Evolutionary conservation across 2,888 invertebrate genomes (phyloP), one percentile per base, ranked within the genome.

Genomic region (Dicycla oo): DNA sequence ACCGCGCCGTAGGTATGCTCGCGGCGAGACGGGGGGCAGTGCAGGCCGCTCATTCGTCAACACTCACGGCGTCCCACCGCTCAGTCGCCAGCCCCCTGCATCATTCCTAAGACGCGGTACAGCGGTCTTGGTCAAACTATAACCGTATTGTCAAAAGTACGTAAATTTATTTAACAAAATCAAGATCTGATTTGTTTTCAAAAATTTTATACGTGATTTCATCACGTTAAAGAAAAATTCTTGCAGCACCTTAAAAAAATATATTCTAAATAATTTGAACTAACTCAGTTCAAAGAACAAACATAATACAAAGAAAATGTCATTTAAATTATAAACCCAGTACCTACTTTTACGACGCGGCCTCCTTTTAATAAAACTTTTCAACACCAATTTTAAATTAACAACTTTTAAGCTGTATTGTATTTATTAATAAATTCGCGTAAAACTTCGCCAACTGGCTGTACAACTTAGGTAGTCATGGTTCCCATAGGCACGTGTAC

Each of bases 401-500:
- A 53, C 57, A 75, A 63, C 65, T 82, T 73, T 75, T 75, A 78
- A 78, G 77, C 68, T 79, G 65, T 78, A 83, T 78, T 85, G 57
- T 76, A 76, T 84, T 86, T 76, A 76, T 84, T 86, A 81, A 85
- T 85, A 83, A 80, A 86, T 80, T 75, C 34, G 18, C 47, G 65
- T 77, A 74, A 78, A 85, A 86, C 70, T 85, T 84, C 26, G 66
- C 20, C 45, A 65, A 77, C 57, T 73, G 75, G 73, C 77, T 72
- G 67, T 34, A 66, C 79, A 80, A 81, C 77, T 87, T 86, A 76
- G 79, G 70, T 62, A 83, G 77, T 85, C 80, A 89, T 87, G 81
- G 84, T 74, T 79, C 89, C 87, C 86, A 77, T 80, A 85, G 88
- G 87, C 71, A 67, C 71, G 79, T 82, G 78, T 83, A 89, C 88